phyloP scores from a whole-genome alignment of 2,113 vertebrate genomes.

The Xerus inauris region DNA sequence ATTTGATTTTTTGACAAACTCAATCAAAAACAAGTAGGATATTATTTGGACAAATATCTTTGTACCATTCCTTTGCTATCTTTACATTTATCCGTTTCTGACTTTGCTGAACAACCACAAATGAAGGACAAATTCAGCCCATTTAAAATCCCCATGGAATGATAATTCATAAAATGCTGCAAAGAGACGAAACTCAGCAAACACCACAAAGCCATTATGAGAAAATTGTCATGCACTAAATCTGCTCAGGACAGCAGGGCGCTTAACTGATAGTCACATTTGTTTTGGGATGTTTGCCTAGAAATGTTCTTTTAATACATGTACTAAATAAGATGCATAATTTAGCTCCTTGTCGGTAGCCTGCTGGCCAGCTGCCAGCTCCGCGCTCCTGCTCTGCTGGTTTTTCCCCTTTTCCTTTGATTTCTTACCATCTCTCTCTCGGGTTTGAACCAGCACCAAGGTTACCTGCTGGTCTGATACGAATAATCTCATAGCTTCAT shows the following conservation, averaged over 20 bases:
- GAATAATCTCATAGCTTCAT: slow-evolving; percentile 81
- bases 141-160: slow-evolving; percentile 65
- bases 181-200: slow-evolving; percentile 78
- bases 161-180: slow-evolving; percentile 77
- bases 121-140: slow-evolving; percentile 58
- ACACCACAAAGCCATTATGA: slow-evolving; percentile 80
- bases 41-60: neutral
- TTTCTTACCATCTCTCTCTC: slow-evolving; percentile 43
- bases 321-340: slow-evolving; percentile 86
- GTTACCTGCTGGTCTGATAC: slow-evolving; percentile 77
- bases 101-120: slow-evolving; percentile 38
- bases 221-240: slow-evolving; percentile 78
- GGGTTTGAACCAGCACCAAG: slow-evolving; percentile 71
- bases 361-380: slow-evolving; percentile 68
- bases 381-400: neutral
- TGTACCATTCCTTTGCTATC: neutral
- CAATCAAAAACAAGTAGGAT: neutral
- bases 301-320: slow-evolving; percentile 86
- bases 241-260: slow-evolving; percentile 69
- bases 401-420: neutral
- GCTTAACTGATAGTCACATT: slow-evolving; percentile 83
- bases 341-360: slow-evolving; percentile 77
- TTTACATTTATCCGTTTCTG: slow-evolving; percentile 15
- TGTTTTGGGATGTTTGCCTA: slow-evolving; percentile 84
- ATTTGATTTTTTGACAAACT: neutral